phyloP scores from a whole-genome alignment of 2,888 invertebrate species.

The Hecatera dysodea region DNA sequence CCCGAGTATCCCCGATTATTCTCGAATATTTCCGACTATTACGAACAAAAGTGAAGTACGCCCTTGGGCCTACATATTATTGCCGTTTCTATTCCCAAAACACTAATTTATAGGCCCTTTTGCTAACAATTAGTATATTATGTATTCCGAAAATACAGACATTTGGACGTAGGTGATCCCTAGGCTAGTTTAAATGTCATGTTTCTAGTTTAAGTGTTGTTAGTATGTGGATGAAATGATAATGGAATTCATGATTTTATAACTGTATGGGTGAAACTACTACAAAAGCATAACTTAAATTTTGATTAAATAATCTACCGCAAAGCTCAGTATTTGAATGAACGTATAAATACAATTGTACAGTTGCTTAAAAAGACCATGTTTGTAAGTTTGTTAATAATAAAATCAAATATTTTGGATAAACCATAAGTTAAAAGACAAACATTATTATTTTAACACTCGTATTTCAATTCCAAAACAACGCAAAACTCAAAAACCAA shows the following conservation, averaged over 20 bases:
- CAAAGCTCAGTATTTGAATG: neutral
- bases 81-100: slow-evolving; percentile 50
- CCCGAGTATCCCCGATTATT: slow-evolving; percentile 12
- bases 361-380: neutral
- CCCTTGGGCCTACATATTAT: slow-evolving; percentile 52
- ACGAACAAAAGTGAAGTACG: slow-evolving; percentile 63
- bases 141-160: slow-evolving; percentile 33
- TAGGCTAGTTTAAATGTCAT: slow-evolving; percentile 27
- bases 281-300: neutral
- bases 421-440: too few species aligned
- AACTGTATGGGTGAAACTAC: neutral
- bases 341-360: too few species aligned
- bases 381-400: neutral
- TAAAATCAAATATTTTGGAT: neutral
- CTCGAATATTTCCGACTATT: slow-evolving; percentile 65
- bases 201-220: slow-evolving; percentile 4
- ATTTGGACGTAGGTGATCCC: slow-evolving; percentile 27
- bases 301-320: neutral
- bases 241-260: slow-evolving; percentile 4
- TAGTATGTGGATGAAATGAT: neutral
- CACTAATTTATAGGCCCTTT: slow-evolving; percentile 47
- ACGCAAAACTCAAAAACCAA: neutral
- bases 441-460: too few species aligned
- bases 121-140: slow-evolving; percentile 53
- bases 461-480: neutral